These are phyloP conservation scores for Tachuris rubrigastra DNA, from an alignment of 2,113 vertebrate species.

Conservation along the genomic window DNA sequence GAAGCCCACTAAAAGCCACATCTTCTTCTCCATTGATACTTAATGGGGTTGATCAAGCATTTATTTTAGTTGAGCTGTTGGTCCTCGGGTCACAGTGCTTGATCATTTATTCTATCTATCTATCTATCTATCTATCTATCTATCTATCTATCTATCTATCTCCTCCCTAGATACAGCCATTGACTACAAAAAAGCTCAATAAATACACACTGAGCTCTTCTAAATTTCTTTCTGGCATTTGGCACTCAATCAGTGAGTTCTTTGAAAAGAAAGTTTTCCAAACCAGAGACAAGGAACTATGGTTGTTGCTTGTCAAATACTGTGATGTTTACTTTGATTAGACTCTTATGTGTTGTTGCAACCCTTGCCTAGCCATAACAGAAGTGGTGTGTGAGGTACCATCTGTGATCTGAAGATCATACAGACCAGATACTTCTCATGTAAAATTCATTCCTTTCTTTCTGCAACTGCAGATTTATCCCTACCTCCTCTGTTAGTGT, in stretches of 20 bases:
- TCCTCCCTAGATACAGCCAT: background rate
- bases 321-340: background rate
- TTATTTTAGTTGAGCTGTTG: background rate
- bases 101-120: background rate
- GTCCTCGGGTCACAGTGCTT: background rate
- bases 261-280: background rate
- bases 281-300: background rate
- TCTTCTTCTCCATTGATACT: background rate
- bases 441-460: background rate
- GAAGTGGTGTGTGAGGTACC: background rate
- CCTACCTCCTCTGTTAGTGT: background rate
- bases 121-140: background rate
- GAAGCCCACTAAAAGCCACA: background rate
- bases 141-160: background rate
- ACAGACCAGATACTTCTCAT: background rate
- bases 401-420: background rate
- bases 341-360: background rate
- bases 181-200: background rate
- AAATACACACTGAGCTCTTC: background rate
- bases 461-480: background rate
- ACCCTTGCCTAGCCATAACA: background rate
- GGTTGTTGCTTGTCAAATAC: background rate
- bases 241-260: background rate
- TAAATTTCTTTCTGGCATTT: background rate
- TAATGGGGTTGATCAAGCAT: background rate